phyloP scores from a whole-genome alignment of 2,797 vertebrate species.

The Poecile montanus region DNA sequence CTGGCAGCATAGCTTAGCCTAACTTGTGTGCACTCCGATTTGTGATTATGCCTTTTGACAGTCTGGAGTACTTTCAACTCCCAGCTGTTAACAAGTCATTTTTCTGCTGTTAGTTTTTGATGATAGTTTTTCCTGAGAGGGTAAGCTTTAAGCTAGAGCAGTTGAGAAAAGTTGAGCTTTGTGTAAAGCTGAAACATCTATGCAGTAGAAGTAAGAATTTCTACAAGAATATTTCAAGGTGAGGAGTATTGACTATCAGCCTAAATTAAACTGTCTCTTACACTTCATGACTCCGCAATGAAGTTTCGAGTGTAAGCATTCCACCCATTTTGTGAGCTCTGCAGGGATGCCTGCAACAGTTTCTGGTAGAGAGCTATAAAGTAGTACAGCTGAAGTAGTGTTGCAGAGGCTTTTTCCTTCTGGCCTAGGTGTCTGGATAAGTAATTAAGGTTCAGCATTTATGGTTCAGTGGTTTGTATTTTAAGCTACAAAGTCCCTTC shows the following conservation, averaged over 20 bases:
- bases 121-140: neutral
- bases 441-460: neutral
- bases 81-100: neutral
- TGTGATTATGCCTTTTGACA: neutral
- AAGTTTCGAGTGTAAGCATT: neutral
- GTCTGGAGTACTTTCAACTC: neutral
- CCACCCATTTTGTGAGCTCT: neutral
- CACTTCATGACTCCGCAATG: rapidly evolving
- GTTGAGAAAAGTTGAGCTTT: neutral
- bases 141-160: neutral
- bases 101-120: neutral
- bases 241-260: neutral
- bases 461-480: neutral
- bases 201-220: neutral
- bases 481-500: neutral
- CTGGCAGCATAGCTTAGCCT: neutral
- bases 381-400: neutral
- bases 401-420: neutral
- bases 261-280: neutral
- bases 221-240: neutral
- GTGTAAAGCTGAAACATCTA: neutral
- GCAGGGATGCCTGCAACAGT: neutral
- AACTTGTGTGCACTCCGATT: neutral
- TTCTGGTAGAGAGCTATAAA: neutral
- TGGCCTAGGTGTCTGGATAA: neutral